These are phyloP conservation scores for Urocynchramus pylzowi DNA, from an alignment of 2,113 vertebrate species.

Conservation along the genomic window DNA sequence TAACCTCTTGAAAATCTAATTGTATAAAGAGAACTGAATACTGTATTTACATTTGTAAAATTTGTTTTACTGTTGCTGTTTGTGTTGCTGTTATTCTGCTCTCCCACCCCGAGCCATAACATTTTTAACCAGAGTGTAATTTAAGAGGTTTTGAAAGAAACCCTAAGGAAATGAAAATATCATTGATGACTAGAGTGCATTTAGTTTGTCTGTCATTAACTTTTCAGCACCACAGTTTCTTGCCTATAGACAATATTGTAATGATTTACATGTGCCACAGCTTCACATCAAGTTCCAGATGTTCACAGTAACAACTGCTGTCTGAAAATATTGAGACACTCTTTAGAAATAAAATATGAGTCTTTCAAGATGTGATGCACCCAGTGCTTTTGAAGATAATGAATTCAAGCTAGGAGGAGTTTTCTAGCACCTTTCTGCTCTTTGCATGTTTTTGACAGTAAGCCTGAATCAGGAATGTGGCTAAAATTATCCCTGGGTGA, in stretches of 20 bases:
- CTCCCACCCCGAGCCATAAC: neutral
- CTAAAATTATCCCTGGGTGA: neutral
- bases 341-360: slow-evolving; percentile 9
- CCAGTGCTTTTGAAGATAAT: neutral
- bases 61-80: neutral
- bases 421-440: neutral
- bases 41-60: neutral
- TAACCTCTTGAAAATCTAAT: neutral
- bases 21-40: neutral
- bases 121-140: neutral
- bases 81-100: neutral
- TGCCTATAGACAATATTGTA: neutral
- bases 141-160: neutral
- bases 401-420: neutral
- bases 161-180: neutral
- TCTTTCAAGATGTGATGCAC: neutral
- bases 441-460: neutral
- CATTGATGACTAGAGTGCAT: neutral
- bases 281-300: slow-evolving; percentile 13
- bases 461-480: neutral
- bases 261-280: neutral
- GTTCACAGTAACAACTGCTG: neutral
- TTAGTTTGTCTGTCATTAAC: neutral
- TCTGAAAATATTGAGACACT: neutral
- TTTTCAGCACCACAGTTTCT: neutral